These are phyloP conservation scores for Ophioderma brevispina DNA, from an alignment of 35 echinoderm and acorn worm species.

Conservation along the genomic window DNA sequence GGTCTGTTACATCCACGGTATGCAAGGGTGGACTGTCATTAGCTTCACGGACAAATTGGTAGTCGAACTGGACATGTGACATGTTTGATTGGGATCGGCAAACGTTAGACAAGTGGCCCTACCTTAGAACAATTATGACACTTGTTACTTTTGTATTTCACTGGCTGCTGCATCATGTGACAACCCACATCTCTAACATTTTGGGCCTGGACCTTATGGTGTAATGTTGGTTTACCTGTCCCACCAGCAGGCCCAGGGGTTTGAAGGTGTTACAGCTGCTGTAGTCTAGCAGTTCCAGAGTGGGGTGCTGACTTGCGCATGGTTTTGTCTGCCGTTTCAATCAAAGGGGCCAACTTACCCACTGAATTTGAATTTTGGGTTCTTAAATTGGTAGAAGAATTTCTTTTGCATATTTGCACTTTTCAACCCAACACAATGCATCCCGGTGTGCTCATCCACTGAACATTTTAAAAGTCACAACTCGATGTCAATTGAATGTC, in stretches of 20 bases:
- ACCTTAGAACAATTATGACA: slow-evolving; percentile 54
- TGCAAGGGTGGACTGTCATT: background rate
- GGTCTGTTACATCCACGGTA: background rate
- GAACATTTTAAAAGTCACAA: background rate
- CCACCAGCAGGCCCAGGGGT: background rate
- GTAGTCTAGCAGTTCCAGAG: background rate
- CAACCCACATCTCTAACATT: background rate
- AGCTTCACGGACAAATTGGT: background rate
- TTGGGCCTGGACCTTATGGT: background rate
- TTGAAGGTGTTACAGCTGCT: background rate
- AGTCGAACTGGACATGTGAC: background rate
- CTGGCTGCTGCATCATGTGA: background rate
- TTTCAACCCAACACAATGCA: background rate
- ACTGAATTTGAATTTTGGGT: background rate
- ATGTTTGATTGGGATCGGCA: slow-evolving; percentile 13
- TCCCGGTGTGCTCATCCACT: background rate
- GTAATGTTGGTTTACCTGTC: background rate
- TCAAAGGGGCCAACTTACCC: background rate
- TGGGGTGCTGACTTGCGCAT: background rate
- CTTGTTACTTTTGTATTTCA: slow-evolving; percentile 14
- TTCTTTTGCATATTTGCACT: background rate
- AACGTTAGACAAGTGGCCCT: slow-evolving; percentile 60
- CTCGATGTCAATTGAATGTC: background rate
- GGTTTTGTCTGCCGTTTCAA: background rate
- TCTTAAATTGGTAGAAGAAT: background rate